Evolutionary conservation across 2,888 invertebrate genomes (phyloP).

Genomic region (Eupithecia tripunctaria): DNA sequence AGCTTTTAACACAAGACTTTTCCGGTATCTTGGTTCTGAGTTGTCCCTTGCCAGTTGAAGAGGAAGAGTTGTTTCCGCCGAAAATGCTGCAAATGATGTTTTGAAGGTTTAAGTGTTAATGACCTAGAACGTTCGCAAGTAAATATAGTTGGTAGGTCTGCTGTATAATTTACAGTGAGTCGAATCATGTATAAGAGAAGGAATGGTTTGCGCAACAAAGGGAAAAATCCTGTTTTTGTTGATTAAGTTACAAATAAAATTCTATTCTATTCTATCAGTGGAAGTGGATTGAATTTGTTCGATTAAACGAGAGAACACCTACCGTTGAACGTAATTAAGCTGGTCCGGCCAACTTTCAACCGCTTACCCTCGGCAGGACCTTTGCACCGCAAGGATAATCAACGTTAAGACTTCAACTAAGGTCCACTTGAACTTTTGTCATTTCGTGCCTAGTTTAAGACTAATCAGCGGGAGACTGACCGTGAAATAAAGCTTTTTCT

Average conservation of each 20-base stretch:
- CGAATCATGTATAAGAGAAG: background rate
- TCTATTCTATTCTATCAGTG: background rate
- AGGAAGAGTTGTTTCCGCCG: background rate
- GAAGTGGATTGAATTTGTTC: background rate
- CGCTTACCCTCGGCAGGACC: conserved; percentile 52
- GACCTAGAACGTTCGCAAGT: too few species aligned
- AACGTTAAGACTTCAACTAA: conserved; percentile 46
- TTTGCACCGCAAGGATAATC: conserved; percentile 61
- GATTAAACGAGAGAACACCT: conserved; percentile 47
- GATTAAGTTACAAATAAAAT: too few species aligned
- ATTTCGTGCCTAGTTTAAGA: conserved; percentile 45
- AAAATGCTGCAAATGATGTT: background rate
- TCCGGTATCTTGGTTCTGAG: background rate
- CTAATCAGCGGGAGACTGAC: conserved; percentile 40
- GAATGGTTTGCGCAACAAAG: background rate
- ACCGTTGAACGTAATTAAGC: conserved; percentile 59
- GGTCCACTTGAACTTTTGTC: conserved; percentile 44
- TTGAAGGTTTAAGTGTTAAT: background rate
- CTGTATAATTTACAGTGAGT: background rate
- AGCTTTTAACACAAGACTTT: too few species aligned
- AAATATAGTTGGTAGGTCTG: too few species aligned
- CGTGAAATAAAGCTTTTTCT: conserved; percentile 18
- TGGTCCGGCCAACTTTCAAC: conserved; percentile 54
- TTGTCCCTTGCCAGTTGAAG: background rate
- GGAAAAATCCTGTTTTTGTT: background rate